A percentile compares a stretch with the other conserved stretches of the same genome.
Conservation (phyloP, 2,888 invertebrate genomes). For the Petrophora chlorosata region DNA sequence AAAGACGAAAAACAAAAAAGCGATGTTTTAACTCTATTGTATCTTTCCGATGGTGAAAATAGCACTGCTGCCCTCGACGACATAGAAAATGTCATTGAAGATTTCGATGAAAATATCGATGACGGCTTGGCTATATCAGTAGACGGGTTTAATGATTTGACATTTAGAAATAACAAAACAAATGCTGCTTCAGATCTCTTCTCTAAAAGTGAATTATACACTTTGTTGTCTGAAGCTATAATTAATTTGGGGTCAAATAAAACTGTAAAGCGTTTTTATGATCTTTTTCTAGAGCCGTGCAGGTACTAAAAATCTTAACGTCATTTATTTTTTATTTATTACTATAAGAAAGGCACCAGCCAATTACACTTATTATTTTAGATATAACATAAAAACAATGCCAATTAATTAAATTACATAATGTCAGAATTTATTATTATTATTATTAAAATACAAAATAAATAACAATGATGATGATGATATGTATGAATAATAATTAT, state of each 20-base stretch:
- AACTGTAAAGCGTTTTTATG: not conserved
- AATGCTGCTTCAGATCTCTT: conserved; percentile 20
- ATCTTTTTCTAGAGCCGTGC: not conserved
- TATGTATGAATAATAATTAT: too few species aligned
- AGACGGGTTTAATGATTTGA: conserved; percentile 33
- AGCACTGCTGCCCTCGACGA: conserved; percentile 20
- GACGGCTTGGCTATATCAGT: conserved; percentile 31
- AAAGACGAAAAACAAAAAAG: too few species aligned
- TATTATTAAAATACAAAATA: too few species aligned
- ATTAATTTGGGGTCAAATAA: conserved; percentile 18
- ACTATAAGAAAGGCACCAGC: too few species aligned
- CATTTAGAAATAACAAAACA: conserved; percentile 31
- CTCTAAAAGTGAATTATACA: conserved; percentile 34
- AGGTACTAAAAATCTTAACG: too few species aligned
- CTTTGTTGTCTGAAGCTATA: conserved; percentile 33
- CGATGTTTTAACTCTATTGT: conserved; percentile 44
- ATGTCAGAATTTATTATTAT: too few species aligned
- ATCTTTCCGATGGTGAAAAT: conserved; percentile 47
- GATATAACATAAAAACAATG: too few species aligned
- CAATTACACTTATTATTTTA: too few species aligned
- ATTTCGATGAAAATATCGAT: conserved; percentile 24
- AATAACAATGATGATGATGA: too few species aligned
- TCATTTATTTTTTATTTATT: too few species aligned
- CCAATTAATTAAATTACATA: too few species aligned
- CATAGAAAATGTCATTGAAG: conserved; percentile 16